Percentiles rank a stretch among this genome's conserved stretches.
These are phyloP conservation scores for Ips nitidus DNA, from an alignment of 1,140 invertebrate species.

Conservation along the genomic window DNA sequence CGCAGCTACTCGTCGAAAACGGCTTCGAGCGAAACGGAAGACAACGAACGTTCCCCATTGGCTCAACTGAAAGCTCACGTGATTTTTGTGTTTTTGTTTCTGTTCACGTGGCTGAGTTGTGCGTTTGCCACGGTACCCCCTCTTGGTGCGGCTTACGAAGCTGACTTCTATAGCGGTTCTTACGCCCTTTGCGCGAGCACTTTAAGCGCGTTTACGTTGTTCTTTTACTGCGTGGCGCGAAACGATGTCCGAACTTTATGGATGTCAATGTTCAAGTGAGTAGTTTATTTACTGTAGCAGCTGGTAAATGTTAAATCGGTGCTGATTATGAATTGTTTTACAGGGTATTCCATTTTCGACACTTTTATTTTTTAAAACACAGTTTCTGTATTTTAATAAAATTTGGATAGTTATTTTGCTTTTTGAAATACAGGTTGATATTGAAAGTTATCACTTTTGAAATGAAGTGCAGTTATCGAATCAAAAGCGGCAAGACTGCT, in stretches of 20 bases:
- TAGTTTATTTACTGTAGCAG: neutral
- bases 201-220: conserved; percentile 79
- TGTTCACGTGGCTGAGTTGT: conserved; percentile 73
- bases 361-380: no score
- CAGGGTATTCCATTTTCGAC: no score
- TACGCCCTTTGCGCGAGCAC: conserved; percentile 71
- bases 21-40: conserved; percentile 73
- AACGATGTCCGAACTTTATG: conserved; percentile 79
- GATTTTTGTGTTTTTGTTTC: conserved; percentile 73
- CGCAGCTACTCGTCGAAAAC: conserved; percentile 63
- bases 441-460: no score
- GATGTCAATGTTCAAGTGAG: conserved; percentile 63
- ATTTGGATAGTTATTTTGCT: no score
- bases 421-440: no score
- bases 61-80: conserved; percentile 80
- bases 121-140: conserved; percentile 69
- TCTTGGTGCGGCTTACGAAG: conserved; percentile 67
- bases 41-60: conserved; percentile 77
- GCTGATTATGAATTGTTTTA: neutral
- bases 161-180: conserved; percentile 75
- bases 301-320: neutral
- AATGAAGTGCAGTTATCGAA: no score
- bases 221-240: conserved; percentile 82
- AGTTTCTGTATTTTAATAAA: no score
- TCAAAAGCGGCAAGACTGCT: no score